Base-by-base conservation (phyloP, 2,113 vertebrate species). In the Neotoma lepida region DNA sequence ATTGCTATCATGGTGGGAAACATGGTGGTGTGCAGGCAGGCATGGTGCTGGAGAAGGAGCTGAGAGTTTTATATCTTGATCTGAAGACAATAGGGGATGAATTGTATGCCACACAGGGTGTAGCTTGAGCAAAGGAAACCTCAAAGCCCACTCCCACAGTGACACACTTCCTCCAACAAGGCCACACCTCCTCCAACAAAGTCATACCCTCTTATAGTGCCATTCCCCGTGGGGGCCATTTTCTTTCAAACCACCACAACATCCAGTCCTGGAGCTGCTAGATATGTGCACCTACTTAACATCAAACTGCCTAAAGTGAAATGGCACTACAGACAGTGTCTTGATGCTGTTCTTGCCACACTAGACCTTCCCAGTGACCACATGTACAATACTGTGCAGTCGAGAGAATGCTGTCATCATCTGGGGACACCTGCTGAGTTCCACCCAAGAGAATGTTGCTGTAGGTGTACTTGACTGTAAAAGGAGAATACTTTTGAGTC, bases 381-480 rank as follows among this genome's bases (percentile, higher is more conserved):
- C 33, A 3, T 13, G 24, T 49, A 44, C 0, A 46, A 1, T 33
- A 66, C 2, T 22, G 7, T 18, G 14, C 18, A 39, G 6, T 28
- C 66, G 22, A 22, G 41, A 35, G 46, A 80, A 35, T 1, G 15
- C 0, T 24, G 41, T 76, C 4, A 14, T 71, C 44, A 17, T n/a
- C 35, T 9, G 33, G 58, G 26, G 44, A 33, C 35, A 35, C 49
- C 3, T 33, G 63, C 33, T 76, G 22, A 56, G 33, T 26, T 24
- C 70, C 30, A 80, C 13, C 51, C 12, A 17, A 63, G 41, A 63
- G 6, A 33, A 1, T 14, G 61, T 9, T 74, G 35, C 9, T 44
- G 7, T 41, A 4, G 49, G 13, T 6, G 0, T 17, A n/a, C 51
- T 9, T 68, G 46, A 49, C 33, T 7, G 0, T 9, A 1, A 73